These are phyloP conservation scores for Acestrorhynchus altus DNA, from an alignment of 2,797 vertebrate genomes.

Conservation along the genomic window DNA sequence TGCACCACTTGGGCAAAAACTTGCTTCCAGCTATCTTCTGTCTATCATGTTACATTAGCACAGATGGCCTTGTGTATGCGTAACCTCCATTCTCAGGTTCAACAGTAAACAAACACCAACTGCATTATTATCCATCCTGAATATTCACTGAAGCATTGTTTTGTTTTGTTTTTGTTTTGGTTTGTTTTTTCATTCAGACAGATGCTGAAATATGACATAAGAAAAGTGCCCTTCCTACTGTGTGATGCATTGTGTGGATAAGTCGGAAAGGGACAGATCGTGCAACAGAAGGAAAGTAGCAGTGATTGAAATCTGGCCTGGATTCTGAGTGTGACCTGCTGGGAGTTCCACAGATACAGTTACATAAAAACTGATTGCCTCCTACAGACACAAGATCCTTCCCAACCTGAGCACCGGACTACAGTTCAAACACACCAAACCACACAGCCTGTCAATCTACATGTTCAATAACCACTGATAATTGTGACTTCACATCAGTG, in stretches of 20 bases:
- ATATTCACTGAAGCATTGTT: slow-evolving; percentile 57
- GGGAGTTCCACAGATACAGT: slow-evolving; percentile 27
- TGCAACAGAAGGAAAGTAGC: slow-evolving; percentile 20
- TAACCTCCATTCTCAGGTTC: slow-evolving; percentile 67
- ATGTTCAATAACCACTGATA: neutral
- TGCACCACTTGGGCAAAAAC: neutral
- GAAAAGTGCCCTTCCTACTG: slow-evolving; percentile 17
- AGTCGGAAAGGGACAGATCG: slow-evolving; percentile 35
- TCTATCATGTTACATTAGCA: slow-evolving; percentile 74
- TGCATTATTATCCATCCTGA: slow-evolving; percentile 51
- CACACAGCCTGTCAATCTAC: neutral
- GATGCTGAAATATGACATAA: slow-evolving; percentile 25
- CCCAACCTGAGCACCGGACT: slow-evolving; percentile 14
- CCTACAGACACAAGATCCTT: slow-evolving; percentile 34
- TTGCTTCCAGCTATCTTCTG: slow-evolving; percentile 47
- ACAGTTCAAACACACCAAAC: neutral
- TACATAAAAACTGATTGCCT: slow-evolving; percentile 43
- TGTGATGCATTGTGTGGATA: slow-evolving; percentile 41
- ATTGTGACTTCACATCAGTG: neutral
- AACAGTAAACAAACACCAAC: slow-evolving; percentile 60
- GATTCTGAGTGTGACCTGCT: slow-evolving; percentile 43
- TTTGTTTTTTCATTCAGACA: slow-evolving; percentile 44
- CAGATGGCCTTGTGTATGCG: slow-evolving; percentile 72
- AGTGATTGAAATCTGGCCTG: slow-evolving; percentile 32
- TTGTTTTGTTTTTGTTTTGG: too few species aligned